Conservation (phyloP, 2,113 vertebrate species). For the Gymnobelideus leadbeateri region DNA sequence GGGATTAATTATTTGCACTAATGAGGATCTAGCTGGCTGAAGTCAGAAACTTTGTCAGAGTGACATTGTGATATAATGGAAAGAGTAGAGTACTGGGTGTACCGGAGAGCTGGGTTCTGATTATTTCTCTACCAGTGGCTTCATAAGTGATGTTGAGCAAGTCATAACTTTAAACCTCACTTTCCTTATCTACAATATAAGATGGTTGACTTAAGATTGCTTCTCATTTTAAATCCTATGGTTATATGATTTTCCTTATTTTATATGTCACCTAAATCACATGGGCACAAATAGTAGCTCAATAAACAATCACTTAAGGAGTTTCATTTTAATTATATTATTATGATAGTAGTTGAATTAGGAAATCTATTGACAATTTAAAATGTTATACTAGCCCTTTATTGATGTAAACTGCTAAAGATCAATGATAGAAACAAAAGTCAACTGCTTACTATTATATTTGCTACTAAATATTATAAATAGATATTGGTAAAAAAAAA, state of each 20-base stretch:
- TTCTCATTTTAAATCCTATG: neutral
- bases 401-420: neutral
- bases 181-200: neutral
- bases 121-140: neutral
- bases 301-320: neutral
- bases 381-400: neutral
- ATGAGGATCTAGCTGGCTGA: neutral
- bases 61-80: neutral
- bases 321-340: neutral
- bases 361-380: neutral
- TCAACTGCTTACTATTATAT: neutral
- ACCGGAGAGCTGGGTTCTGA: neutral
- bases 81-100: neutral
- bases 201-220: neutral
- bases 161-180: neutral
- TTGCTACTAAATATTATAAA: neutral
- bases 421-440: neutral
- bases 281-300: neutral
- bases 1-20: neutral
- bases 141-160: neutral
- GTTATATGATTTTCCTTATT: neutral
- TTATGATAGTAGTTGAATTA: neutral
- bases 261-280: neutral
- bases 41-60: neutral
- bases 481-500: neutral